Evolutionary conservation across 2,113 vertebrate genomes (phyloP).

Genomic region (Menura novaehollandiae): DNA sequence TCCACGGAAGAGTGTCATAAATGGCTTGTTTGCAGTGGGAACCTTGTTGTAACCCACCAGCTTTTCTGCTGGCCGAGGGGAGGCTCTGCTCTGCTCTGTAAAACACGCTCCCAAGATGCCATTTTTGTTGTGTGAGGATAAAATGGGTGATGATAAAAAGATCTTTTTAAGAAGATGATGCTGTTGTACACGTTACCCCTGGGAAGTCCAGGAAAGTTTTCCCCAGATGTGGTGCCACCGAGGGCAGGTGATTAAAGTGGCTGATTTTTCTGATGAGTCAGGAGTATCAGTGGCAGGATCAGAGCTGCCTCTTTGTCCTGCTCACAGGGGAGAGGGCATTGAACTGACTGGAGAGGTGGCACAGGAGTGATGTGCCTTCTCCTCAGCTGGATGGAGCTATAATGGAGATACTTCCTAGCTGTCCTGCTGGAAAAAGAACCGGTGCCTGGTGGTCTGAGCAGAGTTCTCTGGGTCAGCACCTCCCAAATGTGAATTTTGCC

Average conservation of each 20-base stretch:
- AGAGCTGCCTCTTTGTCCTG: background rate
- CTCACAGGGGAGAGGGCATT: background rate
- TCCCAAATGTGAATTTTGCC: background rate
- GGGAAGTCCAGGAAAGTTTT: background rate
- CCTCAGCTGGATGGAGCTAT: background rate
- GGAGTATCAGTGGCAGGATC: background rate
- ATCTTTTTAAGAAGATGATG: background rate
- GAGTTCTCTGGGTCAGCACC: background rate
- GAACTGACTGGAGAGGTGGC: fast-evolving
- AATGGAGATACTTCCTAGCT: background rate
- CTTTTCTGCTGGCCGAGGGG: slow-evolving; percentile 28
- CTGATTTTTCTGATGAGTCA: background rate
- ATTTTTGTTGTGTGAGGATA: background rate
- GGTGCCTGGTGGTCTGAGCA: background rate
- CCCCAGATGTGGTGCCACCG: fast-evolving
- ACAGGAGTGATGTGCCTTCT: background rate
- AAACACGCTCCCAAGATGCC: background rate
- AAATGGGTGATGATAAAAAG: background rate
- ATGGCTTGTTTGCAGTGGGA: slow-evolving; percentile 65
- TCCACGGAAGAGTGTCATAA: slow-evolving; percentile 76
- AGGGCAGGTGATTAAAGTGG: background rate
- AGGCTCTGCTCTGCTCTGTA: background rate
- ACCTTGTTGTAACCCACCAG: slow-evolving; percentile 27
- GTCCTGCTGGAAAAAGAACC: background rate
- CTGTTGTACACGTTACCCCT: background rate